Base-by-base conservation (phyloP, 2,888 invertebrate species). In the Mimumesa dahlbomi region DNA sequence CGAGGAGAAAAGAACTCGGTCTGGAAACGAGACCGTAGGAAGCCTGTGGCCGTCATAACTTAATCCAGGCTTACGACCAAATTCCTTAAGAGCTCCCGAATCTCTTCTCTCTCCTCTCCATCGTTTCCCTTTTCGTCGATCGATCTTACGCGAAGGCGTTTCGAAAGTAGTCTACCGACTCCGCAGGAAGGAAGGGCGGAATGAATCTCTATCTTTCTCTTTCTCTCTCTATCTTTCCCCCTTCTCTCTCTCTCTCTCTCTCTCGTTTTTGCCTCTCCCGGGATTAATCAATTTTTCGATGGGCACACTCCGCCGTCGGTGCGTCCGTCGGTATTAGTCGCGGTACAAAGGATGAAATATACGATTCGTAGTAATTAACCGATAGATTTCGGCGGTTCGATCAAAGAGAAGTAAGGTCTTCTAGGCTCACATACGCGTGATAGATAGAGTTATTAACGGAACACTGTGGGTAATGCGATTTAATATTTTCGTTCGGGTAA, bases 21-120 rank as follows among this genome's bases (percentile, higher is more conserved):
- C n/a, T n/a, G n/a, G n/a, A n/a, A 14, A 46, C 16, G 67, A 9
- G 38, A 61, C 34, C 19, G 21, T 21, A 48, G 54, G 62, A 65
- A 69, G 56, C 42, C 50, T 46, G 38, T 48, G 49, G 29, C 64
- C 69, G 48, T 78, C 79, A 75, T 79, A 79, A 79, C 79, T 79
- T 79, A 79, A 79, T 79, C 78, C 79, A 22, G 71, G 59, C 76
- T 79, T 64, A 64, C 73, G 61, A 69, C 46, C 36, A 50, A 79
- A 73, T 79, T 79, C 68, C 67, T 49, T 13, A 43, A 58, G 53
- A 59, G 58, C 36, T 36, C 16, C 25, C 11, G 40, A 22, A 49
- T 46, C 11, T 19, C 43, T 2, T 40, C 7, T 13, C 25, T 14
- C 29, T 16, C 11, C 25, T 29, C 29, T 48, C 13, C 34, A 42